Percentiles rank a stretch among this genome's conserved stretches.
These are phyloP conservation scores for Rhagophthalmus giganteus DNA, from an alignment of 2,888 invertebrate genomes.

Conservation along the genomic window DNA sequence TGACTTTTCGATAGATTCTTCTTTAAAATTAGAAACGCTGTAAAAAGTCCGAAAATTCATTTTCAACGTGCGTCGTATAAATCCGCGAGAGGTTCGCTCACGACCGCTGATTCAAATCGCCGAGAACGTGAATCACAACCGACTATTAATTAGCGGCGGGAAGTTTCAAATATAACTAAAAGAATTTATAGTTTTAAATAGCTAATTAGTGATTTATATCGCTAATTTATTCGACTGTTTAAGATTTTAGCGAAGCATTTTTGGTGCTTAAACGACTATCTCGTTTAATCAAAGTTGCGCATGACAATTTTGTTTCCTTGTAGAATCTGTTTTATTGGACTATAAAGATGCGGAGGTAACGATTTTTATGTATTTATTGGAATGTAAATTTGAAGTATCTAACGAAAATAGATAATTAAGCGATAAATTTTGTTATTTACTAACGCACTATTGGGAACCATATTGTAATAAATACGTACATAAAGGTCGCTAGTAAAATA, in stretches of 20 bases:
- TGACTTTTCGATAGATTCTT: no score
- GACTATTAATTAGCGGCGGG: slow-evolving; percentile 40
- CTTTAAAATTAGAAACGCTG: no score
- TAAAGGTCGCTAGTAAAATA: no score
- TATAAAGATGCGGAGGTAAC: no score
- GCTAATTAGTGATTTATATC: not conserved
- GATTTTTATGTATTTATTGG: no score
- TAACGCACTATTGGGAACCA: no score
- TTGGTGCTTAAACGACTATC: not conserved
- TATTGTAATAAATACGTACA: no score
- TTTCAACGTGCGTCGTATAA: not conserved
- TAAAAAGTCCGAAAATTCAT: no score
- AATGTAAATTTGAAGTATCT: no score
- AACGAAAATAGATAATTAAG: no score
- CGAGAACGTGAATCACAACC: slow-evolving; percentile 36
- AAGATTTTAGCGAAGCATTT: not conserved
- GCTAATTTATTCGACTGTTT: not conserved
- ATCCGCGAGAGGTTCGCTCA: slow-evolving; percentile 33
- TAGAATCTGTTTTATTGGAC: not conserved
- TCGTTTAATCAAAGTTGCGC: not conserved
- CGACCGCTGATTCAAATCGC: slow-evolving; percentile 40
- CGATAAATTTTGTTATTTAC: no score
- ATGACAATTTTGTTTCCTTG: not conserved
- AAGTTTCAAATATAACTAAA: slow-evolving; percentile 29
- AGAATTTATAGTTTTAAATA: not conserved